These are phyloP conservation scores for Montifringilla adamsi DNA, from an alignment of 2,113 vertebrate species.

Conservation along the genomic window DNA sequence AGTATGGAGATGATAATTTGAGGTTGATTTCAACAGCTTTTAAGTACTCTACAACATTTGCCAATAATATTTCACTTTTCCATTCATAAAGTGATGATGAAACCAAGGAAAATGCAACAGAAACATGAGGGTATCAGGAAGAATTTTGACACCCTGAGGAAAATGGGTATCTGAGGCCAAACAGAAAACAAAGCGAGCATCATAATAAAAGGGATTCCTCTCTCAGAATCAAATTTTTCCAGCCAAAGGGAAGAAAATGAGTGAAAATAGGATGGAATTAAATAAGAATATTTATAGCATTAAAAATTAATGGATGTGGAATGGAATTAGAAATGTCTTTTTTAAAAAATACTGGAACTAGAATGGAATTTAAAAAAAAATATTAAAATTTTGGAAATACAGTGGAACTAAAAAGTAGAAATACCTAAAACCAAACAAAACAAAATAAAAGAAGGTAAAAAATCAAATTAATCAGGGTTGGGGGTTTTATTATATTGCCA, in stretches of 20 bases:
- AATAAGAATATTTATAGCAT: neutral
- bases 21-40: neutral
- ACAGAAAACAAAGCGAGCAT: neutral
- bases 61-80: neutral
- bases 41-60: neutral
- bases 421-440: neutral
- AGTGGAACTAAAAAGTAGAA: neutral
- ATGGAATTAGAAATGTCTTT: neutral
- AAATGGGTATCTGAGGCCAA: neutral
- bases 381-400: neutral
- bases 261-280: neutral
- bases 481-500: neutral
- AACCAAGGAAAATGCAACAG: neutral
- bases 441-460: neutral
- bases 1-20: neutral
- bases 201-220: neutral
- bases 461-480: neutral
- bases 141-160: neutral
- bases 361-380: neutral
- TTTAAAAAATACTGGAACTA: neutral
- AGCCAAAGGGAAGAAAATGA: neutral
- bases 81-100: neutral
- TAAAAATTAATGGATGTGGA: neutral
- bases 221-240: neutral
- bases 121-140: neutral